phyloP scores from a whole-genome alignment of 2,113 vertebrate genomes.

The Megaceryle maxima region DNA sequence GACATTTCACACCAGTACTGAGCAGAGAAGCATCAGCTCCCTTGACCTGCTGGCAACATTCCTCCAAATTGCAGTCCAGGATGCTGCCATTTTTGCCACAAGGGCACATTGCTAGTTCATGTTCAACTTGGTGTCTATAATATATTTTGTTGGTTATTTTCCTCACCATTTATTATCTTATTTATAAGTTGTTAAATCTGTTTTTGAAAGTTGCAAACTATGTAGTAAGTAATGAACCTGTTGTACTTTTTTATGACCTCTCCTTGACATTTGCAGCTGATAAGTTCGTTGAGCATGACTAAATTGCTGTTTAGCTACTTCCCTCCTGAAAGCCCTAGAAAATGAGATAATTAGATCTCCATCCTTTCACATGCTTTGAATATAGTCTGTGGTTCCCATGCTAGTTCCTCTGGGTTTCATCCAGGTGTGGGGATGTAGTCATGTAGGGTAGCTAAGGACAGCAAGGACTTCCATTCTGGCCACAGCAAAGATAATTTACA shows the following conservation, averaged over 20 bases:
- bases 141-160: fast-evolving
- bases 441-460: background rate
- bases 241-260: background rate
- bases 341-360: background rate
- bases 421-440: background rate
- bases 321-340: background rate
- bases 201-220: background rate
- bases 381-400: background rate
- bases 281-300: background rate
- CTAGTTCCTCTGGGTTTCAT: background rate
- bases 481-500: background rate
- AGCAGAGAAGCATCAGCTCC: background rate
- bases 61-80: background rate
- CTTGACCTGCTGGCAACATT: no score
- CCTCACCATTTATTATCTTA: background rate
- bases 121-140: background rate
- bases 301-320: background rate
- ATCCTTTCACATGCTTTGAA: background rate
- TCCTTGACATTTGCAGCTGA: background rate
- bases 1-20: background rate
- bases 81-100: background rate
- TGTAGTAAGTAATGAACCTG: background rate
- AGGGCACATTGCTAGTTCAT: background rate
- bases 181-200: background rate
- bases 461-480: background rate